These are phyloP conservation scores for Cerastis leucographa DNA, from an alignment of 2,888 invertebrate species.

Conservation along the genomic window DNA sequence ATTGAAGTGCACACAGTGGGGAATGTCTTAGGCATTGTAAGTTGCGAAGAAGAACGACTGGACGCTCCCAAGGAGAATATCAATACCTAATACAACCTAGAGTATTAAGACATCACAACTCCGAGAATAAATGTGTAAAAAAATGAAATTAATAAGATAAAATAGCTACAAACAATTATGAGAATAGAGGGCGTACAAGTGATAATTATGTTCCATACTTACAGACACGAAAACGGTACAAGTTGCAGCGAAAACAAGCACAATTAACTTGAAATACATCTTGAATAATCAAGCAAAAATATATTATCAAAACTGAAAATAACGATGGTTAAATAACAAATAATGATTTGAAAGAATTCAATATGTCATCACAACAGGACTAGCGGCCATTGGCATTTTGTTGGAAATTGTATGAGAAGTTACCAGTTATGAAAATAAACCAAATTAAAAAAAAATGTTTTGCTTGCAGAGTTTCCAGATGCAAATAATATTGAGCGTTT, in stretches of 20 bases:
- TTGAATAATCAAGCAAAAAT: conserved; percentile 11
- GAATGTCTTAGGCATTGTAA: not conserved
- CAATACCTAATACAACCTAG: not conserved
- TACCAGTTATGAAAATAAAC: not conserved
- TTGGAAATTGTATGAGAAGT: not conserved
- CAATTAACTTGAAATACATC: conserved; percentile 70
- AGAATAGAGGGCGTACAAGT: not conserved
- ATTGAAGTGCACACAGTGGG: not conserved
- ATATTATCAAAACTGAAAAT: conserved; percentile 4
- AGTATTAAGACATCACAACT: not conserved
- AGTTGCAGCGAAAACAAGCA: conserved; percentile 65
- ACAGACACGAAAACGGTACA: conserved; percentile 71
- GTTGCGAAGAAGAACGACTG: conserved; percentile 6
- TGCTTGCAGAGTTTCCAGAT: not conserved
- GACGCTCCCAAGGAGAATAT: not conserved
- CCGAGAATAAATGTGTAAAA: not conserved
- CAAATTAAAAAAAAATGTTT: not conserved
- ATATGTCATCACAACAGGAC: conserved; percentile 35
- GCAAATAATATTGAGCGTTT: not conserved
- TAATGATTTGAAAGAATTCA: conserved; percentile 5
- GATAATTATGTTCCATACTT: conserved; percentile 58
- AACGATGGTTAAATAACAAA: not conserved
- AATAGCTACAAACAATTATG: not conserved
- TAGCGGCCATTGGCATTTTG: conserved; percentile 39
- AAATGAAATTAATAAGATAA: not conserved